Percentiles rank a stretch among this genome's conserved stretches.
Evolutionary conservation across 2,113 vertebrate genomes (phyloP).

Genomic region (Edolisoma coerulescens): DNA sequence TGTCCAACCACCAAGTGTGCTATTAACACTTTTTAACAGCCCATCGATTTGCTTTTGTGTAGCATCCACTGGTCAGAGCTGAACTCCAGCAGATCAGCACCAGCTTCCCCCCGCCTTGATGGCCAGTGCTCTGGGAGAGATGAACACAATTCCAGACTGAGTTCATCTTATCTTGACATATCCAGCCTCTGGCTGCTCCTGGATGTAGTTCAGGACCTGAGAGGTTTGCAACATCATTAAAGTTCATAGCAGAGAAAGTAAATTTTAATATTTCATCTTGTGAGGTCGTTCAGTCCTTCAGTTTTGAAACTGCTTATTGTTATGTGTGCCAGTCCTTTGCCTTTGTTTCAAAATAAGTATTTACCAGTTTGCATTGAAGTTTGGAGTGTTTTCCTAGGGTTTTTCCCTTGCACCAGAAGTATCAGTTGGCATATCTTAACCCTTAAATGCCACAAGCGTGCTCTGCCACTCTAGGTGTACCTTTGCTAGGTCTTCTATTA

Average conservation of each 20-base stretch:
- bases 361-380: background rate
- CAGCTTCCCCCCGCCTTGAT: fast-evolving
- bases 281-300: fast-evolving
- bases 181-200: background rate
- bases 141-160: background rate
- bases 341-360: background rate
- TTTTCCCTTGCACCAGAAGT: background rate
- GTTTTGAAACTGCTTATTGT: background rate
- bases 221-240: background rate
- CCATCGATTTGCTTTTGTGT: background rate
- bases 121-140: background rate
- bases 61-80: background rate
- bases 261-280: background rate
- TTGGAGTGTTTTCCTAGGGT: background rate
- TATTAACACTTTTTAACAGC: background rate
- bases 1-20: background rate
- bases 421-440: background rate
- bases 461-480: background rate
- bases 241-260: background rate
- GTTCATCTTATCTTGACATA: background rate
- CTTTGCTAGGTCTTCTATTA: background rate
- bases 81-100: background rate
- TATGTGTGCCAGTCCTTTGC: background rate
- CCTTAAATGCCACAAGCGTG: background rate
- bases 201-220: background rate